These are phyloP conservation scores for Bombus consobrinus DNA, from an alignment of 1,140 invertebrate genomes.

Conservation along the genomic window DNA sequence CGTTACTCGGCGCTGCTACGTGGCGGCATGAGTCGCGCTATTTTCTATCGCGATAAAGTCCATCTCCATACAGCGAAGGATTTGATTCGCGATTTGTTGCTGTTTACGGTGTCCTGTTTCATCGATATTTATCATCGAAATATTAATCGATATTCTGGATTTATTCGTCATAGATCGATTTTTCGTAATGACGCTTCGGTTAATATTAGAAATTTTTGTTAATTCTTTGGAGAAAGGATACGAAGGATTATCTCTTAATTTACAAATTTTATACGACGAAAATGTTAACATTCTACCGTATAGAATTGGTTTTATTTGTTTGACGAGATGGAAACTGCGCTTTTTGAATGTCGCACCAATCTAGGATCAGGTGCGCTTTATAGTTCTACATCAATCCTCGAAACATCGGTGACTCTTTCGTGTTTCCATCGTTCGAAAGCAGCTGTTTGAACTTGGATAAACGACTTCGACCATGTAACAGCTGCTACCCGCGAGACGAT, in stretches of 20 bases:
- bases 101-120: no score
- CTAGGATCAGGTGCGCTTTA: slow-evolving; percentile 13
- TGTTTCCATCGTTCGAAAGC: neutral
- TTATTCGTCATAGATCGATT: no score
- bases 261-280: no score
- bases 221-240: no score
- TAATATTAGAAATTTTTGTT: no score
- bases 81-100: neutral
- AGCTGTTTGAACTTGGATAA: slow-evolving; percentile 29
- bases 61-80: slow-evolving; percentile 14
- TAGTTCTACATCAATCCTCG: neutral
- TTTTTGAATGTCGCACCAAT: neutral
- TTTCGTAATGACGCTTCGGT: no score
- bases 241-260: no score
- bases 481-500: slow-evolving; percentile 1
- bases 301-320: no score
- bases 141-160: no score
- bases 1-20: neutral
- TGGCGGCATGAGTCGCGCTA: slow-evolving; percentile 1
- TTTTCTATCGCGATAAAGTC: slow-evolving; percentile 21
- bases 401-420: neutral
- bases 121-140: no score
- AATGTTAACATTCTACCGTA: no score
- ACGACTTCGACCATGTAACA: slow-evolving; percentile 28
- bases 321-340: no score